Base-by-base conservation (phyloP, 2,888 invertebrate genomes). In the Eupithecia inturbata region DNA sequence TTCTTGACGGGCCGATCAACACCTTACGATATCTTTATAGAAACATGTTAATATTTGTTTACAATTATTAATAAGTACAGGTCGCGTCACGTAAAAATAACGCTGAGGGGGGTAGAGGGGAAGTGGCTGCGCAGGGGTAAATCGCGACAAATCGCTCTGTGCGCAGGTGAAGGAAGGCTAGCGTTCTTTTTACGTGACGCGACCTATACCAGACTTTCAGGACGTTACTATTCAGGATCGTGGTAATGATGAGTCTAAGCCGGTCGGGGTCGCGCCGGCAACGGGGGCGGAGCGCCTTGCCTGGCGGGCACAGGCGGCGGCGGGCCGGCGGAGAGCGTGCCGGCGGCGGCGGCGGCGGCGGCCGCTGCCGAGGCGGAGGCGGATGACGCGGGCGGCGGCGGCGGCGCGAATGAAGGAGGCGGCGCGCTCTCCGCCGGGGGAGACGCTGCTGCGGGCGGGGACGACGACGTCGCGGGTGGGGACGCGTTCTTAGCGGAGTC, bases 301-400 rank as follows among this genome's bases (percentile, higher is more conserved):
- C 96, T 90, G 0, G 88, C 45, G 95, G 53, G 53, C 53, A 53
- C 67, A 92, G 93, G 79, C 91, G 64, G 19, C 88, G 95, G 71
- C 96, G 95, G 57, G 96, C 96, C 5, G 96, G 96, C 79, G 96
- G 89, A 0, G 96, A 96, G 74, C 96, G 90, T 0, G 88, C 41
- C 95, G 96, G 96, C 39, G 95, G 95, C 19, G 85, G 95, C 28
- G 87, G 94, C 77, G 7, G 90, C 94, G 70, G 89, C 92, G 74
- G 90, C 91, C 0, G 71, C 26, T 92, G 88, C 19, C 89, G 90
- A 14, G 89, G 89, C n/a, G 70, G 89, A 92, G 74, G 90, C 91
- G 0, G 71, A 26, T 92, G 88, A n/a, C 89, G 90, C 14, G 89
- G 89, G 91, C 4, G 88, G 91, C 14, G 91, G 94, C 22, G 96